phyloP scores from a whole-genome alignment of 2,113 vertebrate genomes.

The Dicrurus megarhynchus region DNA sequence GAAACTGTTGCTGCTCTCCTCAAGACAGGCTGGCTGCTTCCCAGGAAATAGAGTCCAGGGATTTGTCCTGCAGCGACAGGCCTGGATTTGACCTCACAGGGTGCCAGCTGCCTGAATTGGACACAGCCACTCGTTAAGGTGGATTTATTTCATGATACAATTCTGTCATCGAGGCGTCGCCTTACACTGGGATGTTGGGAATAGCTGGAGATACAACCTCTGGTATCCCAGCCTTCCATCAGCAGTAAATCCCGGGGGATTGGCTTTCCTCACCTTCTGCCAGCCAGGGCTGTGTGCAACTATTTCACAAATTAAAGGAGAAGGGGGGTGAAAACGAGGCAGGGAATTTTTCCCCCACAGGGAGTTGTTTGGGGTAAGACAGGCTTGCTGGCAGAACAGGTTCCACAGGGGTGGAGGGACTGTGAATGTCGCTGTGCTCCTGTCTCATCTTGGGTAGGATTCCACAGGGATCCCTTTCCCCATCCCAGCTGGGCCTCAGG shows the following conservation, averaged over 20 bases:
- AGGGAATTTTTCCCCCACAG: not conserved
- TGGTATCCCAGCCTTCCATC: not conserved
- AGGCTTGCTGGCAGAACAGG: not conserved
- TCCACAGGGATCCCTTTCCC: not conserved
- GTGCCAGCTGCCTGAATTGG: not conserved
- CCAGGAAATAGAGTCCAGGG: not conserved
- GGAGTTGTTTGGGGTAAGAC: not conserved
- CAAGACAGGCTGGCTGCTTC: not conserved
- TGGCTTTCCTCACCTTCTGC: not conserved
- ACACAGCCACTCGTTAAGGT: not conserved
- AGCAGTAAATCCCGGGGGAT: not conserved
- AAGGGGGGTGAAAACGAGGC: fast-evolving
- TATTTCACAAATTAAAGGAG: not conserved
- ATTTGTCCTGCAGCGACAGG: not conserved
- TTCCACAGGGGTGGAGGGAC: not conserved
- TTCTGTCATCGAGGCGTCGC: not conserved
- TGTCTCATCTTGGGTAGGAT: not conserved
- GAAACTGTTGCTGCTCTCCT: not conserved
- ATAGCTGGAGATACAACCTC: not conserved
- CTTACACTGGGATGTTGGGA: not conserved
- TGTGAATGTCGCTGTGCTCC: not conserved
- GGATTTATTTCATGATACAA: not conserved
- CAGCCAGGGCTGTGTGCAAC: not conserved
- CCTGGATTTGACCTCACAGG: not conserved
- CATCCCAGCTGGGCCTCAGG: not conserved